Evolutionary conservation across 2,888 invertebrate genomes (phyloP), one percentile per base, ranked within the genome.

Genomic region (Drosophila mettleri): DNA sequence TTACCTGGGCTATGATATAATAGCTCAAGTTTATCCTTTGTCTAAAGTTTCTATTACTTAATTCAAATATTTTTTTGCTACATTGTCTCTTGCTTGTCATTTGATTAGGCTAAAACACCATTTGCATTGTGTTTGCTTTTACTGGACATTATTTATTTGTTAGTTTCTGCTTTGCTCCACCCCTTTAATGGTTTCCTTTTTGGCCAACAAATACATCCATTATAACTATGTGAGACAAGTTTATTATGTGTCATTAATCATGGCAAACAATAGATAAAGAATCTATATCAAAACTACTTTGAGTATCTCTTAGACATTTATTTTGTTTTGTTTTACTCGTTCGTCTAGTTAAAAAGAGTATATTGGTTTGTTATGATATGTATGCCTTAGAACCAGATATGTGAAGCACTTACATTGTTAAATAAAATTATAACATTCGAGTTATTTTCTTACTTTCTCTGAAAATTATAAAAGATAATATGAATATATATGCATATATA

Each of bases 191-290:
- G 62, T 52, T 68, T 8, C 20, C 39, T 49, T 57, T 57, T 61
- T 39, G 43, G 38, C 46, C 31, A 33, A 16, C 20, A 49, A 51
- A 52, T n/a, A 43, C 52, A 69, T 24, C 69, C 68, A 67, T 75
- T 55, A 45, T 22, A 57, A 16, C 39, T 31, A 34, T 6, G 18
- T 24, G 43, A 34, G 48, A 45, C 45, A 45, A 52, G 38, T 70
- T 72, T 76, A 61, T 71, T 72, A 20, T 66, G 58, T 46, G 46
- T 54, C 77, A 74, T 74, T 77, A 77, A 77, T 77, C 74, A 77
- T 51, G 8, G n/a, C 24, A 27, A 16, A 72, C 63, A 66, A 77
- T 46, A 38, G 64, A 36, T 49, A 76, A 57, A 46, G 49, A 34
- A 51, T 46, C 27, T 52, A 38, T 27, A 45, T 39, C 22, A 18